Percentiles rank a stretch among this genome's conserved stretches.
Evolutionary conservation across 1,140 invertebrate genomes (phyloP).

Genomic region (Drosophila pectinifera): DNA sequence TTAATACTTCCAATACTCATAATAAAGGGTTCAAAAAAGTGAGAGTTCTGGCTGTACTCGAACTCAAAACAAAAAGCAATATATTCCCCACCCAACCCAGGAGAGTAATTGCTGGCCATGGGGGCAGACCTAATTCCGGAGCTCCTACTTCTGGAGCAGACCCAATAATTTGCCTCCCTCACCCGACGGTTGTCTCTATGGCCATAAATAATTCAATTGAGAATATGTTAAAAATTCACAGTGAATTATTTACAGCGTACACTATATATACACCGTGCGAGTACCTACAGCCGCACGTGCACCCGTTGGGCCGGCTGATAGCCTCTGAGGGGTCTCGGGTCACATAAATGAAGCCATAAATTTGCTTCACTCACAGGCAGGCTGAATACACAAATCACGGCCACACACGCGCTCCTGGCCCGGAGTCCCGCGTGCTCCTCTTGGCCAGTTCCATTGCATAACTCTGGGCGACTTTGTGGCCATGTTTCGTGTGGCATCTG

Average conservation of each 20-base stretch:
- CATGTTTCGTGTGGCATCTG: slow-evolving; percentile 8
- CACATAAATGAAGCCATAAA: slow-evolving; percentile 56
- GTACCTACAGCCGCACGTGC: neutral
- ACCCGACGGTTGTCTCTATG: slow-evolving; percentile 8
- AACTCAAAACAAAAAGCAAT: neutral
- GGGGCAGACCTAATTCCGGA: neutral
- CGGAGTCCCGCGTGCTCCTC: slow-evolving; percentile 2
- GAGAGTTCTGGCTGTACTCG: neutral
- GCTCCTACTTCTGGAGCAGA: neutral
- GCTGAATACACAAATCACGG: slow-evolving; percentile 40
- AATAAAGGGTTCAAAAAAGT: neutral
- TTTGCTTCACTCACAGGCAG: slow-evolving; percentile 35
- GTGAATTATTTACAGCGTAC: slow-evolving; percentile 39
- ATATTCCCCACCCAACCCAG: neutral
- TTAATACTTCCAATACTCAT: neutral
- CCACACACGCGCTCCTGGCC: slow-evolving; percentile 5
- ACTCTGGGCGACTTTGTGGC: slow-evolving; percentile 53
- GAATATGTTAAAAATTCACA: slow-evolving; percentile 51
- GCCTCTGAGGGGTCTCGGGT: slow-evolving; percentile 19
- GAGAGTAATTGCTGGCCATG: neutral
- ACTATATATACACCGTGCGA: slow-evolving; percentile 10
- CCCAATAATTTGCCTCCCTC: slow-evolving; percentile 1
- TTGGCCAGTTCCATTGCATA: slow-evolving; percentile 53
- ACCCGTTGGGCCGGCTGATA: slow-evolving; percentile 18
- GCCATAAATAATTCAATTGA: slow-evolving; percentile 49